Percentiles rank a stretch among this genome's conserved stretches.
phyloP scores from a whole-genome alignment of 2,113 vertebrate species.

The Neolamprologus variostigma region DNA sequence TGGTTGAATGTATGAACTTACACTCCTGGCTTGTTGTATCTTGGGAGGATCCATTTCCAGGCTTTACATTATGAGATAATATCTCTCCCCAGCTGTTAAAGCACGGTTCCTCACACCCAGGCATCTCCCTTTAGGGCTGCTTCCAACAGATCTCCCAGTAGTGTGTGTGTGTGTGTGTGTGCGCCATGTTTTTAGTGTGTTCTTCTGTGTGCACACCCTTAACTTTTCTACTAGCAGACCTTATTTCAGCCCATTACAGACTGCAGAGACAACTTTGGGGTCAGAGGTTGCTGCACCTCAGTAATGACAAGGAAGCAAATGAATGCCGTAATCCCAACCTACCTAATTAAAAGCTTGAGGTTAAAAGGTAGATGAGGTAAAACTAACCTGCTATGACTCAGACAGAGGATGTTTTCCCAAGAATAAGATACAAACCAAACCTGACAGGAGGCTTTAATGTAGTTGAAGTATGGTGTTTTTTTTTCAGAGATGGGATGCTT shows the following conservation, averaged over 20 bases:
- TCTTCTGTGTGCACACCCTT: neutral
- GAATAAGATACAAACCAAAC: slow-evolving; percentile 55
- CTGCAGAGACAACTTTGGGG: slow-evolving; percentile 45
- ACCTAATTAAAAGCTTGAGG: slow-evolving; percentile 50
- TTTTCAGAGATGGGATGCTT: neutral
- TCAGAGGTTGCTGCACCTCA: slow-evolving; percentile 37
- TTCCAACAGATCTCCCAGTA: slow-evolving; percentile 23
- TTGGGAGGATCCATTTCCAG: slow-evolving; percentile 66
- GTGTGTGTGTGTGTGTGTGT: slow-evolving; percentile 13
- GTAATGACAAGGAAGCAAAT: slow-evolving; percentile 41
- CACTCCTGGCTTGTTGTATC: slow-evolving; percentile 47
- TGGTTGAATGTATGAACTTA: slow-evolving; percentile 37
- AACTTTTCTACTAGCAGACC: slow-evolving; percentile 1
- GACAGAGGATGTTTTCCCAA: slow-evolving; percentile 48
- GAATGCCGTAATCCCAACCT: slow-evolving; percentile 39
- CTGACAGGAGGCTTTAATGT: slow-evolving; percentile 16
- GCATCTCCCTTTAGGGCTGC: slow-evolving; percentile 41
- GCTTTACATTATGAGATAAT: slow-evolving; percentile 62
- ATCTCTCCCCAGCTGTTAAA: slow-evolving; percentile 68
- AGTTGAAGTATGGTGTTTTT: neutral
- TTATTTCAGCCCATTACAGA: slow-evolving; percentile 43
- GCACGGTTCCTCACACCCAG: slow-evolving; percentile 59
- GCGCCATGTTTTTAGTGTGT: neutral
- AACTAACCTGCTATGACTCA: slow-evolving; percentile 61
- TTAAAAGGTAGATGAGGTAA: slow-evolving; percentile 58